A percentile compares a stretch with the other conserved stretches of the same genome.
Conservation (phyloP, 1,140 invertebrate species). For the Drosophila repleta region DNA sequence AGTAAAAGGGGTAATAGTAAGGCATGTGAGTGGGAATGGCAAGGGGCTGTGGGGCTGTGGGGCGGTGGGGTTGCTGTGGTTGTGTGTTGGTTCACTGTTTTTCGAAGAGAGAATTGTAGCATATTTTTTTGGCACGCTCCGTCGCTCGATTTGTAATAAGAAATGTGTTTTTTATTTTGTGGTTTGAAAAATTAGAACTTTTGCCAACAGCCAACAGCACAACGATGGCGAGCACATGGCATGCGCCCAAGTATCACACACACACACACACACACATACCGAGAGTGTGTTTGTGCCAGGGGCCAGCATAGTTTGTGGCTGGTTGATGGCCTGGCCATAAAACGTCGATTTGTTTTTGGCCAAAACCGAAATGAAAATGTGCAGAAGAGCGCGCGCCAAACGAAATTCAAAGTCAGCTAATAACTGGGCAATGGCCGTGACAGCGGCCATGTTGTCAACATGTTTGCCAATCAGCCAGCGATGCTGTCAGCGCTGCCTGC, state of each 20-base stretch:
- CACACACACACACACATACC: neutral
- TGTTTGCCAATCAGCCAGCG: conserved; percentile 28
- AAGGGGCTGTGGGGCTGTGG: neutral
- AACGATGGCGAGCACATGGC: conserved; percentile 63
- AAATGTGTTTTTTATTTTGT: conserved; percentile 71
- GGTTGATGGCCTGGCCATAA: conserved; percentile 73
- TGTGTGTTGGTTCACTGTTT: conserved; percentile 1
- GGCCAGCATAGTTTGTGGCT: conserved; percentile 67
- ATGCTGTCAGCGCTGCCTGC: conserved; percentile 39
- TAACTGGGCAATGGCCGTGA: conserved; percentile 51
- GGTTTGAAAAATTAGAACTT: conserved; percentile 78
- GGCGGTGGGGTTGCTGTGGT: neutral
- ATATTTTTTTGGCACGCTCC: conserved; percentile 64
- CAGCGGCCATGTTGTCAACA: conserved; percentile 45
- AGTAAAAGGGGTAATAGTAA: conserved; percentile 2
- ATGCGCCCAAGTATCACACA: conserved; percentile 53
- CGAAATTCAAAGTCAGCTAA: conserved; percentile 46
- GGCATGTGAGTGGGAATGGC: no score
- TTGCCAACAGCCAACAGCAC: conserved; percentile 63
- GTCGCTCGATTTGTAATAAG: conserved; percentile 74
- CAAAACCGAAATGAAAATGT: conserved; percentile 19
- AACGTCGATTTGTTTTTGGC: conserved; percentile 70
- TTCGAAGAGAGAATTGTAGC: conserved; percentile 37
- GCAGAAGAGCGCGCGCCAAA: conserved; percentile 2
- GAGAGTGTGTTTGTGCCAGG: neutral